A percentile compares a stretch with the other conserved stretches of the same genome.
Conservation (phyloP, 2,797 vertebrate species). For the Loriculus beryllinus region DNA sequence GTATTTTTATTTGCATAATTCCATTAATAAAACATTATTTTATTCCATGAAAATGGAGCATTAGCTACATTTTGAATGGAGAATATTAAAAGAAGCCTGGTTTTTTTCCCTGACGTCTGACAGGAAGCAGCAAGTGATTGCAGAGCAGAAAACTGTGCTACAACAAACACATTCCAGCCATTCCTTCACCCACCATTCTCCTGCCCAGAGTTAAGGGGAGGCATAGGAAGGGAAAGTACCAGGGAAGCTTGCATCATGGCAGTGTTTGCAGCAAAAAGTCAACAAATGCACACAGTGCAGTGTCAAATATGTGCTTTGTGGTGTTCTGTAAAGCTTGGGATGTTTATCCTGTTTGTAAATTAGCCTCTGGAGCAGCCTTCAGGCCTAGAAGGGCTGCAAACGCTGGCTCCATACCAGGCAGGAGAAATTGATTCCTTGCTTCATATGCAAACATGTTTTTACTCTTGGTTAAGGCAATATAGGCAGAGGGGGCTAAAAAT, state of each 20-base stretch:
- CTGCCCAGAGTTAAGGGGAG: neutral
- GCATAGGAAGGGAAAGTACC: neutral
- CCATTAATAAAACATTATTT: neutral
- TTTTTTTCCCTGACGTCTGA: neutral
- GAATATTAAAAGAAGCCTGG: neutral
- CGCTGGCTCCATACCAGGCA: neutral
- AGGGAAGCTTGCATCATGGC: neutral
- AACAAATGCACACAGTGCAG: neutral
- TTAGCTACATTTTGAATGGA: neutral
- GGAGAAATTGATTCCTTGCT: neutral
- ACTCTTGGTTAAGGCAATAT: neutral
- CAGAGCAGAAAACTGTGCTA: constrained; percentile 17
- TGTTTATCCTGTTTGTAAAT: neutral
- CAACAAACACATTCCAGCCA: constrained; percentile 52
- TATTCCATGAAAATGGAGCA: neutral
- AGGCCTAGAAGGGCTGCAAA: neutral
- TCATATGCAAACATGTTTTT: fast-evolving
- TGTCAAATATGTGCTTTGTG: neutral
- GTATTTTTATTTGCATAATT: neutral
- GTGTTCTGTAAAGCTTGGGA: neutral
- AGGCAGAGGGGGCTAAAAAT: neutral
- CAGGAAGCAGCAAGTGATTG: constrained; percentile 14
- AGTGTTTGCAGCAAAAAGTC: neutral
- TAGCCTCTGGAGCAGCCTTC: neutral
- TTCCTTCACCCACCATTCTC: constrained; percentile 51